These are phyloP conservation scores for Idaea biselata DNA, from an alignment of 2,888 invertebrate genomes.

Conservation along the genomic window DNA sequence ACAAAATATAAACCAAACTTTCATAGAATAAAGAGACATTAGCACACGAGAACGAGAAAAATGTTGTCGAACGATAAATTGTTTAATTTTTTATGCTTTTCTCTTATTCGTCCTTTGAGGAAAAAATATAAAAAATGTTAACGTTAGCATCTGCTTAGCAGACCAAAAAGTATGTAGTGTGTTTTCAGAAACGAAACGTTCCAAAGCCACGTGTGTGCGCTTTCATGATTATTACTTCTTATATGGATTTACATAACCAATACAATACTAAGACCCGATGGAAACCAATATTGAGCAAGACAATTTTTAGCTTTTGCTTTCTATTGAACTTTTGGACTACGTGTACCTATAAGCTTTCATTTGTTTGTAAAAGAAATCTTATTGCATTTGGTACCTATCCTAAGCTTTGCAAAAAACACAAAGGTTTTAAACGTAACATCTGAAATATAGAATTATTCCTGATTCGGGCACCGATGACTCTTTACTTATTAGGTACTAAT, in stretches of 20 bases:
- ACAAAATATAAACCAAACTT: no score
- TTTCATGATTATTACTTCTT: conserved; percentile 70
- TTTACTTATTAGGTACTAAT: no score
- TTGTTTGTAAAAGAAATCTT: neutral
- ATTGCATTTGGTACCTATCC: neutral
- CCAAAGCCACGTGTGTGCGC: conserved; percentile 63
- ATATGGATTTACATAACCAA: conserved; percentile 37
- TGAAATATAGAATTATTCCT: neutral
- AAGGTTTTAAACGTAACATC: neutral
- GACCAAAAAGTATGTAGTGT: neutral
- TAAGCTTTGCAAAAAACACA: neutral
- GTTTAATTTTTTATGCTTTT: no score
- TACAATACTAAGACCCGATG: conserved; percentile 18
- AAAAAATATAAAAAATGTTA: no score
- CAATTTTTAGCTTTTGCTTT: conserved; percentile 13
- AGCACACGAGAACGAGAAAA: no score
- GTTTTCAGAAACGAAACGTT: conserved; percentile 36
- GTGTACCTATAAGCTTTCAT: neutral
- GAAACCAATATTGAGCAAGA: conserved; percentile 24
- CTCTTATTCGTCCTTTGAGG: no score
- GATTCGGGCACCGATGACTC: no score
- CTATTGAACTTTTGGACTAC: conserved; percentile 6
- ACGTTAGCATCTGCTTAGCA: no score
- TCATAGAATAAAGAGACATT: no score
- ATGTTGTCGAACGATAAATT: no score